Conservation (phyloP, 2,888 invertebrate genomes). For the Phalangium opilio region DNA sequence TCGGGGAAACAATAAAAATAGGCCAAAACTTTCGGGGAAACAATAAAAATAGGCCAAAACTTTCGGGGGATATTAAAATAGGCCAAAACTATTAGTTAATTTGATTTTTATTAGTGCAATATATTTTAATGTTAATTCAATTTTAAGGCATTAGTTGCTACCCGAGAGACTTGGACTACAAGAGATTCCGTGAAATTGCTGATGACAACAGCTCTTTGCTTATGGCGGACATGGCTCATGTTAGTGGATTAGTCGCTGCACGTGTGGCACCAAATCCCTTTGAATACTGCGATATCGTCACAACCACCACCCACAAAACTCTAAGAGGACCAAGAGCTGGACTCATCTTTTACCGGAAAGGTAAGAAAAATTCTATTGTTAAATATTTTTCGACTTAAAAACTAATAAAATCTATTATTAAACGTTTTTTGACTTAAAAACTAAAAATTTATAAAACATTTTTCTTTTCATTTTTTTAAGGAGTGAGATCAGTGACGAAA, state of each 20-base stretch:
- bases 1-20: no score
- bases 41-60: no score
- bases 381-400: no score
- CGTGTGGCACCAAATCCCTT: constrained; percentile 41
- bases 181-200: constrained; percentile 37
- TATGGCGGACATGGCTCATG: constrained; percentile 47
- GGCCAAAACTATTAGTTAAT: no score
- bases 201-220: constrained; percentile 37
- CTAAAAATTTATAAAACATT: no score
- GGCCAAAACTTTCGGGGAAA: no score
- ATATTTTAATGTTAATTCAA: neutral
- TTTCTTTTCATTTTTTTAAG: no score
- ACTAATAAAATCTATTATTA: no score
- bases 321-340: constrained; percentile 42
- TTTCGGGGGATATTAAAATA: no score
- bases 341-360: constrained; percentile 41
- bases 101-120: no score
- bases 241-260: constrained; percentile 42
- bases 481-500: constrained; percentile 23
- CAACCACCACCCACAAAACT: constrained; percentile 45
- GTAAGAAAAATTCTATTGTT: constrained; percentile 20
- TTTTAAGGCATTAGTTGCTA: constrained; percentile 32
- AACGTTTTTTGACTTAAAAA: no score
- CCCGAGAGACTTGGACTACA: constrained; percentile 39
- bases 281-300: constrained; percentile 42